Percentiles rank a stretch among this genome's conserved stretches.
phyloP scores from a whole-genome alignment of 2,888 invertebrate genomes.

The Apotomis capreana region DNA sequence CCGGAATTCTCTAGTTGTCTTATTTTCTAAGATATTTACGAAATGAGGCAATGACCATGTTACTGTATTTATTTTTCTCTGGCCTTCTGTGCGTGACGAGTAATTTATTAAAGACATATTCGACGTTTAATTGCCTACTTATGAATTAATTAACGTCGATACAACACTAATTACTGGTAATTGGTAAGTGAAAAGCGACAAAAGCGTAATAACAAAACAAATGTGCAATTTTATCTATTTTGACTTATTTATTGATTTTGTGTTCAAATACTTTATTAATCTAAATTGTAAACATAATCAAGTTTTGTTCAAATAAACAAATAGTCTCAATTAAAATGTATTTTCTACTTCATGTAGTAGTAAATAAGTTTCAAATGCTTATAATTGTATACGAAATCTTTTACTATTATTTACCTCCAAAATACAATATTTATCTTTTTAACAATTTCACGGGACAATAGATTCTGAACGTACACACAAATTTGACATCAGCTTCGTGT shows the following conservation, averaged over 20 bases:
- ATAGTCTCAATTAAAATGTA: no score
- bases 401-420: no score
- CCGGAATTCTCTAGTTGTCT: conserved; percentile 67
- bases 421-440: no score
- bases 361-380: no score
- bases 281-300: not conserved
- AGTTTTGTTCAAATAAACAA: not conserved
- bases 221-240: conserved; percentile 6
- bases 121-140: conserved; percentile 13
- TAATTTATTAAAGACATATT: conserved; percentile 63
- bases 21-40: conserved; percentile 65
- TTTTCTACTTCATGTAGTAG: no score
- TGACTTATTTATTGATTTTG: conserved; percentile 25
- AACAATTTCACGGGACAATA: not conserved
- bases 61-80: conserved; percentile 72
- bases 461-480: not conserved
- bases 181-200: conserved; percentile 13
- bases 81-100: conserved; percentile 71
- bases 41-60: conserved; percentile 75
- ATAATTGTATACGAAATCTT: not conserved
- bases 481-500: conserved; percentile 11
- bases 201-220: not conserved
- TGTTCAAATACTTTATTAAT: conserved; percentile 21
- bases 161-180: conserved; percentile 16
- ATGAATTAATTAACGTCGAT: conserved; percentile 2